A percentile compares a stretch with the other conserved stretches of the same genome.
These are phyloP conservation scores for Ooceraea biroi DNA, from an alignment of 1,140 invertebrate genomes.

Conservation along the genomic window DNA sequence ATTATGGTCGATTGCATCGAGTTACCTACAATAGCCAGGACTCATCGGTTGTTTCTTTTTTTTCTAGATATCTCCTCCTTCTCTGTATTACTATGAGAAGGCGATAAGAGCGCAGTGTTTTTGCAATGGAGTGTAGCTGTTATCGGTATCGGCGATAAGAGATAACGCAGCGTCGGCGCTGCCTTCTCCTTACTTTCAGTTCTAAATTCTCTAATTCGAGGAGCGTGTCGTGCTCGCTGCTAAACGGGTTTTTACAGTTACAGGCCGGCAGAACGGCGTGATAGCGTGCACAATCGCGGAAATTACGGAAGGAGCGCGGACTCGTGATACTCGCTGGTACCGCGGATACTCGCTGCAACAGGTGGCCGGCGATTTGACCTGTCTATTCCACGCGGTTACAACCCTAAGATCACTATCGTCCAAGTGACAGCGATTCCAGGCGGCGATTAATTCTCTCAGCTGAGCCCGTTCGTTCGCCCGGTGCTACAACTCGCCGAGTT, in stretches of 20 bases:
- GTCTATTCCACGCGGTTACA: neutral
- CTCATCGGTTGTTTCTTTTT: too few relatives aligned
- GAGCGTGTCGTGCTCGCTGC: neutral
- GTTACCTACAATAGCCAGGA: too few relatives aligned
- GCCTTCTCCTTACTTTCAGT: conserved; percentile 34
- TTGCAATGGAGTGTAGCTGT: conserved; percentile 66
- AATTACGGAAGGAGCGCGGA: conserved; percentile 21
- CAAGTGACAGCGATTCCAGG: conserved; percentile 25
- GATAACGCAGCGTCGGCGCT: conserved; percentile 70
- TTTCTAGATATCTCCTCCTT: neutral
- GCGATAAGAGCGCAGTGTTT: conserved; percentile 26
- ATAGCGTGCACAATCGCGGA: conserved; percentile 13
- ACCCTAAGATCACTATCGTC: conserved; percentile 18
- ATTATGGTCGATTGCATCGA: too few relatives aligned
- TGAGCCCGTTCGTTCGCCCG: too few relatives aligned
- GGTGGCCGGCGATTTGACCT: conserved; percentile 58
- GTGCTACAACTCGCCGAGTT: too few relatives aligned
- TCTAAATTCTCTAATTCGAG: conserved; percentile 33
- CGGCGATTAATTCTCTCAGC: conserved; percentile 14
- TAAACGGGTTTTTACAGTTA: conserved; percentile 3
- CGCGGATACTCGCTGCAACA: conserved; percentile 61
- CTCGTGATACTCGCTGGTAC: too few relatives aligned
- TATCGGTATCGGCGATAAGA: conserved; percentile 75
- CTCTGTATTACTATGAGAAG: neutral
- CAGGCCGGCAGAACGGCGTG: neutral